Evolutionary conservation across 1,140 invertebrate genomes (phyloP).

Genomic region (Conus ventricosus): DNA sequence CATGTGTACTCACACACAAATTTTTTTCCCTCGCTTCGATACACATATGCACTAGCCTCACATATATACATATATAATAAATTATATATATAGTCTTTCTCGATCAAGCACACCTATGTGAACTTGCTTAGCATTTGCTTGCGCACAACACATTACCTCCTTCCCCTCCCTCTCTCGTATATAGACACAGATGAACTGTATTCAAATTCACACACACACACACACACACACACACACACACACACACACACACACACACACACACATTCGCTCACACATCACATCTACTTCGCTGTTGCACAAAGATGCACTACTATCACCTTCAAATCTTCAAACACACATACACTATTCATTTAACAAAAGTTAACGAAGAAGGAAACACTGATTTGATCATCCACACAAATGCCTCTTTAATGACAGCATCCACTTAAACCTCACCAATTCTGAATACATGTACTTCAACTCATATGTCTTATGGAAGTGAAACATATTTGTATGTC

Average conservation of each 20-base stretch:
- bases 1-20: background rate
- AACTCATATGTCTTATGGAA: too few species aligned
- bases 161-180: background rate
- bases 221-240: background rate
- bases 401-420: too few species aligned
- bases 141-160: background rate
- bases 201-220: background rate
- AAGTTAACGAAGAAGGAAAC: too few species aligned
- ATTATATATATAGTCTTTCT: background rate
- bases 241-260: constrained; percentile 6
- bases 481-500: too few species aligned
- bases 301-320: background rate
- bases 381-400: too few species aligned
- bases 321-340: too few species aligned
- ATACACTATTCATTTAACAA: too few species aligned
- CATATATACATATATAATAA: background rate
- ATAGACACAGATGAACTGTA: background rate
- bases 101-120: background rate
- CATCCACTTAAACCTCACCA: too few species aligned
- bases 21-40: background rate
- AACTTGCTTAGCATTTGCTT: background rate
- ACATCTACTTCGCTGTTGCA: background rate
- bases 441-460: too few species aligned
- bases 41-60: background rate
- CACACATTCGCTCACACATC: background rate